phyloP scores from a whole-genome alignment of 2,113 vertebrate genomes.

The Trachemys scripta region DNA sequence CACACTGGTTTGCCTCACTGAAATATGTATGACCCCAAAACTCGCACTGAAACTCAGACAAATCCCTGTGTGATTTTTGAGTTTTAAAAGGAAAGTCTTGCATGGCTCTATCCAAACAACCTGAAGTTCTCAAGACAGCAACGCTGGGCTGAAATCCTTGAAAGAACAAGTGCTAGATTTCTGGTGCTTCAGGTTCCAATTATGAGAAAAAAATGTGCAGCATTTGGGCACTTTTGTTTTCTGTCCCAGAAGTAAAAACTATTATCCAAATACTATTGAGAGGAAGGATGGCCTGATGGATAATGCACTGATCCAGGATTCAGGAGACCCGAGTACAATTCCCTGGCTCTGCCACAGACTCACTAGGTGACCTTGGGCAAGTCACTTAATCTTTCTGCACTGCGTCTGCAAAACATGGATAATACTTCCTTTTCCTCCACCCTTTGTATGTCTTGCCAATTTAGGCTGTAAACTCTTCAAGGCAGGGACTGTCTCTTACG shows the following conservation, averaged over 20 bases:
- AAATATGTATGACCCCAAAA: not conserved
- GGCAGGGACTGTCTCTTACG: not conserved
- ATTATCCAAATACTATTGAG: not conserved
- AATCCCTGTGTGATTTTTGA: not conserved
- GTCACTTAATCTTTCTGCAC: not conserved
- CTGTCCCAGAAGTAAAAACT: not conserved
- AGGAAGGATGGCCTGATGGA: not conserved
- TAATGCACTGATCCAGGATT: not conserved
- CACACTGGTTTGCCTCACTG: not conserved
- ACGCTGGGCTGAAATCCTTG: not conserved
- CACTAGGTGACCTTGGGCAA: not conserved
- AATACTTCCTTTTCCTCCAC: not conserved
- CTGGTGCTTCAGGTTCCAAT: not conserved
- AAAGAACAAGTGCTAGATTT: not conserved
- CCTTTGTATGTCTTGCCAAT: not conserved
- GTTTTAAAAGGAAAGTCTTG: not conserved
- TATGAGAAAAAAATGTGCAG: fast-evolving
- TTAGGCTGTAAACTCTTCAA: not conserved
- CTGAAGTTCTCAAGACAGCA: not conserved
- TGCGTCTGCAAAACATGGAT: not conserved
- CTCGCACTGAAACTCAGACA: not conserved
- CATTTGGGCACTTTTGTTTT: not conserved
- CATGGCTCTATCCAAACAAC: not conserved
- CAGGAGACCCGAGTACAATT: not conserved
- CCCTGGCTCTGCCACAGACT: not conserved